These are phyloP conservation scores for Trimorus sp. DNA, from an alignment of 2,888 invertebrate genomes.

Conservation along the genomic window DNA sequence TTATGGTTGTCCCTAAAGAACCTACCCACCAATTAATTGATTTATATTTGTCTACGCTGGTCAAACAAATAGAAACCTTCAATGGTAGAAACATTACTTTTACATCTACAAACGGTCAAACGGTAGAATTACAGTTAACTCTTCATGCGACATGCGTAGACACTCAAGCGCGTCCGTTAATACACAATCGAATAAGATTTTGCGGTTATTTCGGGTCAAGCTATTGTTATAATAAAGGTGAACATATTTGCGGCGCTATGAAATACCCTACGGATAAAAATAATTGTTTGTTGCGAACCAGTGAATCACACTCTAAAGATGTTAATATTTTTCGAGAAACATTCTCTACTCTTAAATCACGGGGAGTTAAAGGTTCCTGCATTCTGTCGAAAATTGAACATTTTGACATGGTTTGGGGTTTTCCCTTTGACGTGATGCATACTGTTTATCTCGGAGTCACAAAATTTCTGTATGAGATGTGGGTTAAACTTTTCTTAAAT, in stretches of 20 bases:
- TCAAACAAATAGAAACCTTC: slow-evolving; percentile 5
- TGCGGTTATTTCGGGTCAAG: slow-evolving; percentile 42
- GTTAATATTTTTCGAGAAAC: not conserved
- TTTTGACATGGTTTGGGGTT: slow-evolving; percentile 26
- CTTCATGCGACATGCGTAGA: slow-evolving; percentile 8
- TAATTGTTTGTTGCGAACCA: slow-evolving; percentile 7
- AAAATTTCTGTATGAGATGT: not conserved
- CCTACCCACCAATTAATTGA: slow-evolving; percentile 50
- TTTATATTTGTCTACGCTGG: slow-evolving; percentile 26
- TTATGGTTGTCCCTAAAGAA: slow-evolving; percentile 49
- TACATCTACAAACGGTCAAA: slow-evolving; percentile 7
- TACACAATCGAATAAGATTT: slow-evolving; percentile 44
- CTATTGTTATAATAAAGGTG: slow-evolving; percentile 33
- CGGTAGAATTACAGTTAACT: slow-evolving; percentile 1
- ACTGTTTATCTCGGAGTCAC: slow-evolving; percentile 15
- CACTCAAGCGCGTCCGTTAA: slow-evolving; percentile 5
- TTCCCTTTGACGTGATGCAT: slow-evolving; percentile 23
- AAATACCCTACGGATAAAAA: slow-evolving; percentile 3
- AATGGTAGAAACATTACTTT: slow-evolving; percentile 13
- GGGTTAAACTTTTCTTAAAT: not conserved
- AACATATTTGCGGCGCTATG: not conserved
- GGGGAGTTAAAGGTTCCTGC: slow-evolving; percentile 14
- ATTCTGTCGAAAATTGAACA: not conserved
- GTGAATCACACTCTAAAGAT: slow-evolving; percentile 22
- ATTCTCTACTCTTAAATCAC: not conserved